Base-by-base conservation (phyloP, 2,888 invertebrate species). In the Apodemia hepburni region DNA sequence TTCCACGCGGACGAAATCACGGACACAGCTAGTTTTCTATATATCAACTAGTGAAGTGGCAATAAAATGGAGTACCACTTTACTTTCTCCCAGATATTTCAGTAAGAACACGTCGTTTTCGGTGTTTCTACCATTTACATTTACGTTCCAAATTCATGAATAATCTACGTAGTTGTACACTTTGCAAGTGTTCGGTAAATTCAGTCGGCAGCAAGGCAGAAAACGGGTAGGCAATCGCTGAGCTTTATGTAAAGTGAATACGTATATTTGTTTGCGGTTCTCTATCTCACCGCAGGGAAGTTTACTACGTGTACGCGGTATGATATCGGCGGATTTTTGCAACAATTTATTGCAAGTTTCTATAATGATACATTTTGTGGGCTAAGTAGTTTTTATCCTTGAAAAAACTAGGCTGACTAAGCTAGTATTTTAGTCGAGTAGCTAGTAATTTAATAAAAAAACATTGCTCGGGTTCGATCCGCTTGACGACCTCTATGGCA, bases 211-310 rank as follows among this genome's bases (percentile, higher is more conserved):
- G n/a, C 27, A 7, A 27, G 15, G 22, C 54, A 57, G 54, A 57
- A 57, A 57, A 57, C 54, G 29, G 27, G 54, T 57, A 57, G 54
- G 54, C 27, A 57, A 57, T 57, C 27, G 54, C 54, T 27, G 54
- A 57, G 54, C 54, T 57, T 57, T 57, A 57, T 57, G 54, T 57
- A 15, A 57, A 57, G 29, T 57, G 29, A 57, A 57, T 27, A 57
- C 54, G 45, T 8, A 29, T 57, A 57, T 57, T 57, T 57, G 54
- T 27, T 57, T 15, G 54, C 54, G 54, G 54, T 29, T 29, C 51
- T 5, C 7, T 57, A 29, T 57, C 54, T 57, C 54, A 57, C 54
- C 54, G 29, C 54, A 57, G 7, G 5, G 27, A 29, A 57, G 27
- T 57, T 57, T 57, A 57, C 29, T 29, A 15, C 54, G 29, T 15